Evolutionary conservation across 1,140 invertebrate genomes (phyloP), one percentile per base, ranked within the genome.

Genomic region (Drosophila lini): DNA sequence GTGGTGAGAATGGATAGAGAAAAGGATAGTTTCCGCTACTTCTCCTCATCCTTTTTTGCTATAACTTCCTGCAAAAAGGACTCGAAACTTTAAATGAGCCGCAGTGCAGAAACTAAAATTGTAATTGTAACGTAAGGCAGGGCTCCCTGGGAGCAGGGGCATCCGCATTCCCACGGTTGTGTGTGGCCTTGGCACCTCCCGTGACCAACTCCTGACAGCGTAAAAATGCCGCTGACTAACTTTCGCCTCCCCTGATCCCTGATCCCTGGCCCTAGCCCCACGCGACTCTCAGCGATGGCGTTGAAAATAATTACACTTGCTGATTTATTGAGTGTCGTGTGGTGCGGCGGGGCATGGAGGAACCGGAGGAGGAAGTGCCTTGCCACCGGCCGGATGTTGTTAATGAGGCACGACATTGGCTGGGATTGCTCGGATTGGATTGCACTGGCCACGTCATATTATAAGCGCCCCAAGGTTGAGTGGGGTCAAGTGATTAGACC

Each of bases 241-340:
- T 64, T 57, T 52, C 15, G 8, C 34, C 15, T 15, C 16, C 44
- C 42, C 25, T 45, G 22, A 25, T 15, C 31, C 40, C 11, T 28
- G 58, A n/a, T 28, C 52, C 28, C 13, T 45, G 31, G 5, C 10
- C 40, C 38, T 3, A 5, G 42, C 44, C 36, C 13, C 6, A 6
- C 69, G 64, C 80, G 75, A 86, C 65, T 69, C 48, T 59, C 63
- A 41, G 59, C 80, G 68, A 44, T 53, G 83, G 83, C 83, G 82
- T 88, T 74, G 70, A 79, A 88, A 88, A 86, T 86, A 86, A 86
- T 86, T 86, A 86, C 76, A 88, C 83, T 88, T 83, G 82, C 82
- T 86, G 82, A 86, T 86, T 86, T 86, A 86, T 88, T 86, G 80
- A 88, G 83, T 86, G 83, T 79, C 70, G 78, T 73, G 81, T 60